phyloP scores from a whole-genome alignment of 2,113 vertebrate species.

The Ictalurus punctatus region DNA sequence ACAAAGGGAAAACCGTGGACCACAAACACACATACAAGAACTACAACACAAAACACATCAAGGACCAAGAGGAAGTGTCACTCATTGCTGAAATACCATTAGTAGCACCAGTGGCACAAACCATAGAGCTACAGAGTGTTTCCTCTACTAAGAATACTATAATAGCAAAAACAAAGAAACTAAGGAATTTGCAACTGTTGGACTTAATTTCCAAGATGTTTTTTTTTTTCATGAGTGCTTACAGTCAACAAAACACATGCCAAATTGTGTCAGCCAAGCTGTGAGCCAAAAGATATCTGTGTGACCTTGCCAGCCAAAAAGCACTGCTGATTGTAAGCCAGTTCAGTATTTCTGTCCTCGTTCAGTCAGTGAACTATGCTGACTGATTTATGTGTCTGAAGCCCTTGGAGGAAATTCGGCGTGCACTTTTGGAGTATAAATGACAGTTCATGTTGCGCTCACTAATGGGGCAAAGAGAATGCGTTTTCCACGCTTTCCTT shows the following conservation, averaged over 20 bases:
- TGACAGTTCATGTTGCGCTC: slow-evolving; percentile 42
- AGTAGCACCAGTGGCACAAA: not conserved
- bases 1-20: not conserved
- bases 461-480: slow-evolving; percentile 49
- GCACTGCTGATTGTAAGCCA: not conserved
- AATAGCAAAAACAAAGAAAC: not conserved
- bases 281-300: not conserved
- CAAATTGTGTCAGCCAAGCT: not conserved
- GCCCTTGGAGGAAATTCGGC: slow-evolving; percentile 38
- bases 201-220: not conserved
- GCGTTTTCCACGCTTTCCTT: slow-evolving; percentile 27
- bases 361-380: slow-evolving; percentile 26
- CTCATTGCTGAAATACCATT: not conserved
- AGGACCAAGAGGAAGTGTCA: not conserved
- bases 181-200: not conserved
- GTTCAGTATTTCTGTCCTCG: slow-evolving; percentile 8
- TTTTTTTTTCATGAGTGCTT: not conserved
- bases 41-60: not conserved
- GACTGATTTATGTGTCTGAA: slow-evolving; percentile 52
- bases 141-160: not conserved
- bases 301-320: not conserved
- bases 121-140: not conserved
- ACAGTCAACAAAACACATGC: not conserved
- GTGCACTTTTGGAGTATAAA: slow-evolving; percentile 36
- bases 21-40: not conserved